phyloP scores from a whole-genome alignment of 2,888 invertebrate genomes.

The Tholera decimalis region DNA sequence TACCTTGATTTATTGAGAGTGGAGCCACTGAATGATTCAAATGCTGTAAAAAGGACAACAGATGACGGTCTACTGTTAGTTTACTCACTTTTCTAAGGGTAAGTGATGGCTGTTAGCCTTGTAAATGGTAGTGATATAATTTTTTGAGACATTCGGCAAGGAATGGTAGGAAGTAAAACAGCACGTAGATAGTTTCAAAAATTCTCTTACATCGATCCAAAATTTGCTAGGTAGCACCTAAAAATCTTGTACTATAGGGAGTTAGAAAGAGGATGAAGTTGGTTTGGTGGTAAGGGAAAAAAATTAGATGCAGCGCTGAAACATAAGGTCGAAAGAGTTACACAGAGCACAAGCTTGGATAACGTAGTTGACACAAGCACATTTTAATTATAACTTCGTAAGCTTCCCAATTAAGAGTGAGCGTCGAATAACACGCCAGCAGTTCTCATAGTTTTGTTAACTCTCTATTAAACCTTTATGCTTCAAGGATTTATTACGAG shows the following conservation, averaged over 20 bases:
- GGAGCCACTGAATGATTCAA: slow-evolving; percentile 52
- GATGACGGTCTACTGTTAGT: slow-evolving; percentile 44
- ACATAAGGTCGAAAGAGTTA: slow-evolving; percentile 9
- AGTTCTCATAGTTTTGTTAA: slow-evolving; percentile 40
- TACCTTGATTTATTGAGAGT: slow-evolving; percentile 52
- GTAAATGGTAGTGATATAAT: slow-evolving; percentile 12
- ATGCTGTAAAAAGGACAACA: slow-evolving; percentile 52
- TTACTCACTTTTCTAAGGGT: slow-evolving; percentile 27
- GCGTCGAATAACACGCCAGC: slow-evolving; percentile 28
- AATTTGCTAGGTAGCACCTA: background rate
- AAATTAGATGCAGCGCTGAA: background rate
- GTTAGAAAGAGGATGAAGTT: background rate
- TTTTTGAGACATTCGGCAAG: background rate
- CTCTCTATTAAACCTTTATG: slow-evolving; percentile 19
- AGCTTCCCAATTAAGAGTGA: slow-evolving; percentile 49
- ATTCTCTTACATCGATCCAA: background rate
- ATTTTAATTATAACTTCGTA: slow-evolving; percentile 58
- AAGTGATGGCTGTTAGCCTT: slow-evolving; percentile 13
- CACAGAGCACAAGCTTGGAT: slow-evolving; percentile 9
- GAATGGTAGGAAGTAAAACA: no score
- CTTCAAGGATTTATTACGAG: slow-evolving; percentile 16
- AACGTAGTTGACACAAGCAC: slow-evolving; percentile 43
- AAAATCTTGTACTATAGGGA: background rate
- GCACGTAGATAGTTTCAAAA: no score
- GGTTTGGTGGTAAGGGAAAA: no score